Percentiles rank a stretch among this genome's conserved stretches.
Conservation (phyloP, 1,140 invertebrate species). For the Tyrophagus putrescentiae region DNA sequence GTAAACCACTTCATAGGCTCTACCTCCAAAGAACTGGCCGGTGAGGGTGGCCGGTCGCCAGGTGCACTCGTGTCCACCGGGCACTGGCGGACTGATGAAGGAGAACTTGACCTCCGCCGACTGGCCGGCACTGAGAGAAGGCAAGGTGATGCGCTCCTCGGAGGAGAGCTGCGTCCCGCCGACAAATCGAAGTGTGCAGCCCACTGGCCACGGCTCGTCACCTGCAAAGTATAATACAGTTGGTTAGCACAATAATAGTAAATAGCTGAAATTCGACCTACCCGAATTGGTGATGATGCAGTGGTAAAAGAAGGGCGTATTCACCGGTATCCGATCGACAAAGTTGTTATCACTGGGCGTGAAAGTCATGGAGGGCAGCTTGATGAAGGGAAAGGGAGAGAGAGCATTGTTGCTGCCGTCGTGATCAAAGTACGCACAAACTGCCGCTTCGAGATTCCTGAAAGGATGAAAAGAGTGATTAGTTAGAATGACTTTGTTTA, state of each 20-base stretch:
- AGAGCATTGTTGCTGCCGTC: constrained; percentile 43
- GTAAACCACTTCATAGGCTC: neutral
- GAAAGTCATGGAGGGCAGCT: constrained; percentile 58
- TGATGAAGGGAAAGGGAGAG: constrained; percentile 37
- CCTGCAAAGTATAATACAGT: constrained; percentile 29
- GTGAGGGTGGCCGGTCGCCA: constrained; percentile 64
- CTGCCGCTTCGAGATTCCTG: constrained; percentile 88
- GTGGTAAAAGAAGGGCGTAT: constrained; percentile 54
- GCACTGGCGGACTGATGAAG: constrained; percentile 48
- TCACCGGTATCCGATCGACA: constrained; percentile 55
- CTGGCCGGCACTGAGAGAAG: constrained; percentile 48
- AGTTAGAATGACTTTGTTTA: neutral
- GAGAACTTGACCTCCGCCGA: constrained; percentile 48
- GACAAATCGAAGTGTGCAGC: constrained; percentile 52
- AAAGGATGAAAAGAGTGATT: constrained; percentile 30
- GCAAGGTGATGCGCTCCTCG: constrained; percentile 43
- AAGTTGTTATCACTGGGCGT: constrained; percentile 59
- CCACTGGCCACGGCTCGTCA: constrained; percentile 56
- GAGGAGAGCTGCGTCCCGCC: constrained; percentile 45
- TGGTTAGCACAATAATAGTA: neutral
- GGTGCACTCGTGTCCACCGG: constrained; percentile 59
- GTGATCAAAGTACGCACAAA: constrained; percentile 86
- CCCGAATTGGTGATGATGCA: constrained; percentile 68
- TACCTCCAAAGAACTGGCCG: constrained; percentile 69
- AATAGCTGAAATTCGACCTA: constrained; percentile 14